These are phyloP conservation scores for Cyprinus carpio DNA, from an alignment of 2,113 vertebrate genomes.

Conservation along the genomic window DNA sequence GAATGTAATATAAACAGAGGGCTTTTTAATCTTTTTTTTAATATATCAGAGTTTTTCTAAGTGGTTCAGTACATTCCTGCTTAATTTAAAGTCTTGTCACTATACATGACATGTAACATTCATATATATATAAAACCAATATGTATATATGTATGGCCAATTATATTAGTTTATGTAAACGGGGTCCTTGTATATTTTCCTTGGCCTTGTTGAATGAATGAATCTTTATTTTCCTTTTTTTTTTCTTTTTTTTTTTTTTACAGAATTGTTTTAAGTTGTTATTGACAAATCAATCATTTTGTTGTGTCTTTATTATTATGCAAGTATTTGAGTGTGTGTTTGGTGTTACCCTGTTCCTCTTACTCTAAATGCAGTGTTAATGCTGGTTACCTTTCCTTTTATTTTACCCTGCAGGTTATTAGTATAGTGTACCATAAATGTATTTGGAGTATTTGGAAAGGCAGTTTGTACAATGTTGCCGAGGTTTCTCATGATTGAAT, in stretches of 20 bases:
- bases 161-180: constrained; percentile 62
- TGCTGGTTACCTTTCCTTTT: constrained; percentile 20
- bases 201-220: constrained; percentile 53
- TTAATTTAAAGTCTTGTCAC: constrained; percentile 78
- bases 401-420: constrained; percentile 21
- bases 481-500: neutral
- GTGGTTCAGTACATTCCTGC: constrained; percentile 75
- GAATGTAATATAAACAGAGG: constrained; percentile 65
- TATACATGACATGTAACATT: constrained; percentile 72
- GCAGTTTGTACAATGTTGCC: constrained; percentile 6
- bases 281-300: constrained; percentile 31
- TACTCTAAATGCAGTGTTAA: constrained; percentile 34
- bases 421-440: neutral
- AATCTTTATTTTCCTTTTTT: neutral
- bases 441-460: constrained; percentile 23
- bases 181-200: constrained; percentile 63
- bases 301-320: constrained; percentile 34
- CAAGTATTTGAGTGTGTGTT: constrained; percentile 38
- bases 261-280: constrained; percentile 19
- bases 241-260: neutral
- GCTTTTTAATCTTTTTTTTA: constrained; percentile 57
- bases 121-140: constrained; percentile 61
- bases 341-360: neutral
- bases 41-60: constrained; percentile 63
- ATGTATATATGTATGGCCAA: constrained; percentile 47